Evolutionary conservation across 2,797 vertebrate genomes (phyloP), one percentile per base, ranked within the genome.

Genomic region (Chaetophractus vellerosus): DNA sequence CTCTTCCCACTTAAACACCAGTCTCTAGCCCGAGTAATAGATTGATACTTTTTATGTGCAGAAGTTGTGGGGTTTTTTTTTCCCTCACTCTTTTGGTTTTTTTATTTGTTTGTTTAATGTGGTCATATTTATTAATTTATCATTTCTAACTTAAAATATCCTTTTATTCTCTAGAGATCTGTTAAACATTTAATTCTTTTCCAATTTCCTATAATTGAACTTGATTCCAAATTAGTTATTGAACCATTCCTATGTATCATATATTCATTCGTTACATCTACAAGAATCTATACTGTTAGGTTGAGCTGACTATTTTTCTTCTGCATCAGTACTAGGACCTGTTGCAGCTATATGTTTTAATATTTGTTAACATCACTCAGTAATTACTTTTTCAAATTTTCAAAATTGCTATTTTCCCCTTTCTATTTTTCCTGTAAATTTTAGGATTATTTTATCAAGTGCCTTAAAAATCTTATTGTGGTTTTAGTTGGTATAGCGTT

Each of bases 391-490:
- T 68, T 85, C 38, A 80, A 91, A 86, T 68, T 91, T 76, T 90
- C 41, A 88, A 93, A 74, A 59, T 45, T 61, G 31, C 21, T 66
- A 2, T 84, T 61, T 61, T 69, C 50, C 36, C 21, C 64, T 69
- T 90, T 88, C 71, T 50, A 61, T 76, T 90, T 92, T 95, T 91
- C 41, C 48, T 74, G 8, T 80, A 88, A 93, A 64, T 86, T 50
- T 66, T 66, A 93, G 52, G 83, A 88, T 68, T 87, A 14, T 95
- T 94, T 89, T 88, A 59, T 55, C 55, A 59, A 36, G 38, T 74
- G 19, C 61, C 80, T 94, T 74, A 90, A 84, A 79, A 92, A 36
- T 90, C 15, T 75, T 59, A 63, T 33, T 79, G 38, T 83, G 45
- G n/a, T 81, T 92, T 95, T 68, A 64, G 33, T 80, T 71, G 41